These are phyloP conservation scores for Euphydryas editha DNA, from an alignment of 2,888 invertebrate species.

Conservation along the genomic window DNA sequence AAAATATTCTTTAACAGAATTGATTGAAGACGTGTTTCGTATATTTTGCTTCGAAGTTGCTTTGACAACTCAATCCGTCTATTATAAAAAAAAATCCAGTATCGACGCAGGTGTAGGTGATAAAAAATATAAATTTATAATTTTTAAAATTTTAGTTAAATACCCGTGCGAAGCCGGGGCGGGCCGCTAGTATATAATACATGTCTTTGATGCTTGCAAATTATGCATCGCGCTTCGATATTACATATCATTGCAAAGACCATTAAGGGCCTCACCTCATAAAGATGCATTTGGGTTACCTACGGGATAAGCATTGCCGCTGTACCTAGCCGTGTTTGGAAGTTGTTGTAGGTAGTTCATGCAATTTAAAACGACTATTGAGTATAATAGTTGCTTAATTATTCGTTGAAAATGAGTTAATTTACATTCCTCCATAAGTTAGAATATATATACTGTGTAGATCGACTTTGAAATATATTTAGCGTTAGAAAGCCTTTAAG, in stretches of 20 bases:
- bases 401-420: neutral
- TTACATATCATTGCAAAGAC: conserved; percentile 31
- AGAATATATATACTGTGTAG: neutral
- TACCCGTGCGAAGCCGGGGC: no score
- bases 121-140: no score
- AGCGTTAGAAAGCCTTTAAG: no score
- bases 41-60: no score
- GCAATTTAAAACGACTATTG: conserved; percentile 18
- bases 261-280: conserved; percentile 32
- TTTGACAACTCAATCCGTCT: no score
- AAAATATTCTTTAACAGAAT: no score
- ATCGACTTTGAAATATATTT: no score
- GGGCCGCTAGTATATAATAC: no score
- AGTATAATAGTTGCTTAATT: conserved; percentile 11
- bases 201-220: conserved; percentile 27
- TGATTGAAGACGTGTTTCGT: no score
- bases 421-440: neutral
- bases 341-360: conserved; percentile 7
- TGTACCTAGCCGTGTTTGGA: conserved; percentile 25
- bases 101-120: no score
- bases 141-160: no score
- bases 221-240: conserved; percentile 31
- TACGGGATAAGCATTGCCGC: conserved; percentile 32
- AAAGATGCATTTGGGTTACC: conserved; percentile 41
- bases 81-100: no score